Base-by-base conservation (phyloP, 2,888 invertebrate genomes). In the Sesia bembeciformis region DNA sequence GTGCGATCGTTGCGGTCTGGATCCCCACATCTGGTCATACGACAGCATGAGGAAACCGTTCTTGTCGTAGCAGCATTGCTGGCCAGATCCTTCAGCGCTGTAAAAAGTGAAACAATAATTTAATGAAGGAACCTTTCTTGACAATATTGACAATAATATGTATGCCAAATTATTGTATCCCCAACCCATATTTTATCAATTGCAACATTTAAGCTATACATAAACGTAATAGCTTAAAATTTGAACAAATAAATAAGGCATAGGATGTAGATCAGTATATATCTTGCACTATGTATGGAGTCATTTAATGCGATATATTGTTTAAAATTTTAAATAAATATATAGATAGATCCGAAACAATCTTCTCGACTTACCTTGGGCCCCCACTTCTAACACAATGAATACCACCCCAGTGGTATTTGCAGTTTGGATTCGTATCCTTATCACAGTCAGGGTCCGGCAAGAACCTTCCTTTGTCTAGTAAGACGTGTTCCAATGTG, bases 61-160 rank as follows among this genome's bases (percentile, higher is more conserved):
- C 72, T 95, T 95, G 78, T 98, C 98, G 76, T 99, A 99, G 76
- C 99, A 99, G 70, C 99, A 99, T 74, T 98, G 98, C 74, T 98
- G 98, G 54, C 98, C 98, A 1, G 96, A 94, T 40, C 97, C 97
- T 80, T 97, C 96, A 56, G 94, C 79, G 58, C 97, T 97, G 67
- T 52, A 76, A 72, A 57, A 23, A 23, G 23, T 23, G 23, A 23
- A 23, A 23, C 2, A 6, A 42, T 6, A 42, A 5, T 42, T 6
- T 42, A 2, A 42, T 7, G 42, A 42, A 7, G 42, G 5, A 42
- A 7, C 23, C 2, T 23, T 23, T 23, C 23, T 23, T 23, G 23
- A 23, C 23, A 23, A 23, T 23, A 23, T 1, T 23, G 23, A 23
- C 23, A 23, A n/a, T 7, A 43, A 6, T 43, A 43, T 43, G n/a